These are phyloP conservation scores for Chrysolina americana DNA, from an alignment of 2,888 invertebrate species.

Conservation along the genomic window DNA sequence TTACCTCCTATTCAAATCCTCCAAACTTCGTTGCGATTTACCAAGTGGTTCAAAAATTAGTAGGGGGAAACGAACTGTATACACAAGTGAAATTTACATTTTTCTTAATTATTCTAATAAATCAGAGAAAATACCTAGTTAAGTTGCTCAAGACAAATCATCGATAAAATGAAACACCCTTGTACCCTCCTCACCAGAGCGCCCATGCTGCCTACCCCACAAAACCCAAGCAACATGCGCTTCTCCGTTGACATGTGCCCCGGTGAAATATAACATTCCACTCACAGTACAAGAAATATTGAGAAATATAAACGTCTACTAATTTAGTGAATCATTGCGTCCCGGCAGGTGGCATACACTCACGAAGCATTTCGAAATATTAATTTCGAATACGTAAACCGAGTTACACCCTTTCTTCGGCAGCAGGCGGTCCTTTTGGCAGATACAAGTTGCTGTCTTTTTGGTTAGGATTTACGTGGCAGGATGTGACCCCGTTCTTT, in stretches of 20 bases:
- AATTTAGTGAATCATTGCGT: slow-evolving; percentile 65
- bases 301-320: slow-evolving; percentile 65
- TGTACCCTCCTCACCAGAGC: not conserved
- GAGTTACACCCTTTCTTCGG: slow-evolving; percentile 41
- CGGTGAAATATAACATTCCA: slow-evolving; percentile 37
- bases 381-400: slow-evolving; percentile 55
- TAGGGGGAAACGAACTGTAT: no score
- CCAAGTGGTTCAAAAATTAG: no score
- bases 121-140: no score
- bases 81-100: no score
- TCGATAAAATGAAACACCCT: not conserved
- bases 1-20: no score
- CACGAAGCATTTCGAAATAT: slow-evolving; percentile 58
- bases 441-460: slow-evolving; percentile 32
- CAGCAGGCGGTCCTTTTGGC: slow-evolving; percentile 45
- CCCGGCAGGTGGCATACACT: slow-evolving; percentile 63
- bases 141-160: no score
- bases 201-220: slow-evolving; percentile 39
- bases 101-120: no score
- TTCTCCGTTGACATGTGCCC: slow-evolving; percentile 19
- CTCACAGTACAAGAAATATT: slow-evolving; percentile 64
- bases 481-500: slow-evolving; percentile 5
- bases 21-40: no score
- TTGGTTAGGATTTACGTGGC: not conserved
- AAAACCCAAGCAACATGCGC: slow-evolving; percentile 43